Base-by-base conservation (phyloP, 2,888 invertebrate genomes). In the Pelosia muscerda region DNA sequence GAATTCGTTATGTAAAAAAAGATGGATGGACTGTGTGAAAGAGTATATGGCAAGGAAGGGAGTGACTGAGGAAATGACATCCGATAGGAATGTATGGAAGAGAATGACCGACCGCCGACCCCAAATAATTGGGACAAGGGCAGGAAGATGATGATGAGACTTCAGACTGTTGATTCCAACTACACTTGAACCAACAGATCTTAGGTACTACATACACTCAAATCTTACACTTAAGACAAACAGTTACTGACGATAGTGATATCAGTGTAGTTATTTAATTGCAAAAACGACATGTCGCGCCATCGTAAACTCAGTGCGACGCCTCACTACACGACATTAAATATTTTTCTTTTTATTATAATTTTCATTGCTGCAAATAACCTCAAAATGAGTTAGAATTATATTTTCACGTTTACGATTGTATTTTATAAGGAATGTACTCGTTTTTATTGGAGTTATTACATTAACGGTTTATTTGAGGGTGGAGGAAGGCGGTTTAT, bases 261-360 rank as follows among this genome's bases (percentile, higher is more conserved):
- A 61, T 42, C 19, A 26, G 38, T n/a, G n/a, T n/a, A 9, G 19
- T 42, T 54, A 61, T 57, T 66, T 69, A 65, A 67, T 72, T 65
- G 59, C 5, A 9, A 28, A 66, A 65, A 75, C 57, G 68, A 62
- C 66, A 67, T 66, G 75, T 77, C 80, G 68, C 70, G 78, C 67
- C 79, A 54, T 74, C 69, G 72, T 80, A 72, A 79, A 79, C 2
- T 9, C 15, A 66, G 72, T 61, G 65, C 71, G 66, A 71, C 23
- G 72, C 60, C 70, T 69, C 53, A 58, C 19, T 53, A 42, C 58
- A 58, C 34, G 22, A 31, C 23, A n/a, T 65, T 60, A 66, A 71
- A 65, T 59, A 38, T 58, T 67, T 67, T 58, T 60, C 5, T 31
- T 75, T 72, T 75, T 65, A 75, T 66, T 69, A 60, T 63, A 63